Evolutionary conservation across 2,113 vertebrate genomes (phyloP).

Genomic region (Dasyornis broadbenti): DNA sequence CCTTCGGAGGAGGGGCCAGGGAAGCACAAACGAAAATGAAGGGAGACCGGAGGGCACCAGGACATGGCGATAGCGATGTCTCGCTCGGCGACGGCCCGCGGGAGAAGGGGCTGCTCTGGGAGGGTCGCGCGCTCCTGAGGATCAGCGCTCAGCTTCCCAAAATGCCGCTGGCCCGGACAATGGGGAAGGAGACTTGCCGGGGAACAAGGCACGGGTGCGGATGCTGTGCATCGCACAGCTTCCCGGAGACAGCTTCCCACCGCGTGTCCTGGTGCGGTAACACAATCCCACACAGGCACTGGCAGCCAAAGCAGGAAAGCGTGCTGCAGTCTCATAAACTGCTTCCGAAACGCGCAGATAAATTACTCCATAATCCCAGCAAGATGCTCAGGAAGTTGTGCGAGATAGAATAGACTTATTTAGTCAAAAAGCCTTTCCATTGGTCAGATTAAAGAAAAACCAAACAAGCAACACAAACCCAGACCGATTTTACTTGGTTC

Average conservation of each 20-base stretch:
- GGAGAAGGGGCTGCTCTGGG: neutral
- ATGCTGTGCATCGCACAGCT: neutral
- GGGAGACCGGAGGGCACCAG: neutral
- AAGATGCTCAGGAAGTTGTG: neutral
- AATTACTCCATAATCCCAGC: neutral
- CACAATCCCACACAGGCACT: fast-evolving
- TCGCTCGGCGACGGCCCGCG: neutral
- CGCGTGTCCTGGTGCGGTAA: neutral
- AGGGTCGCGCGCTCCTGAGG: no score
- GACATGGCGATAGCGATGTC: neutral
- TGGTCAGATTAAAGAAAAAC: neutral
- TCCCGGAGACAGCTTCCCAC: neutral
- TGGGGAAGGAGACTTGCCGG: fast-evolving
- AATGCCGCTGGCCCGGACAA: neutral
- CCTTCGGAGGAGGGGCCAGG: constrained; percentile 49
- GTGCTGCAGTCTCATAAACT: neutral
- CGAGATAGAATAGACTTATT: fast-evolving
- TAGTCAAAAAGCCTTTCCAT: neutral
- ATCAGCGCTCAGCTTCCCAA: neutral
- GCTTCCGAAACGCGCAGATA: neutral
- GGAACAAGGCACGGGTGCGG: neutral
- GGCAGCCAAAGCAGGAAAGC: neutral
- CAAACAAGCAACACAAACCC: neutral
- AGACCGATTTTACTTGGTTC: neutral
- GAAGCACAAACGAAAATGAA: neutral